These are phyloP conservation scores for Virgularia gustaviana DNA, from an alignment of 92 coral and sea anemone species.

Conservation along the genomic window DNA sequence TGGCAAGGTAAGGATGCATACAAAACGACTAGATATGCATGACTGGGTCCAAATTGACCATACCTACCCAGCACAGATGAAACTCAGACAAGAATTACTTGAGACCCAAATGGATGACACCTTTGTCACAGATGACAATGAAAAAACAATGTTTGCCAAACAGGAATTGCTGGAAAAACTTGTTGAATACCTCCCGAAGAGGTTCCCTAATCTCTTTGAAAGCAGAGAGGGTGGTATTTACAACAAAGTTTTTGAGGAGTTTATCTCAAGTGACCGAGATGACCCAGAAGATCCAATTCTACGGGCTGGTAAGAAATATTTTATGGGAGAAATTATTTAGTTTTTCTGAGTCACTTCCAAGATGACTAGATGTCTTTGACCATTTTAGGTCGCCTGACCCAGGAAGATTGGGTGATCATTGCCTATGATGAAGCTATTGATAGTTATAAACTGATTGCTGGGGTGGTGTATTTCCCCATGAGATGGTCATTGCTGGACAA, in stretches of 20 bases:
- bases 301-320: too few relatives aligned
- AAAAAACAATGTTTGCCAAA: conserved; percentile 45
- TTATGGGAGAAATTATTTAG: too few relatives aligned
- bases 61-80: conserved; percentile 55
- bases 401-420: conserved; percentile 66
- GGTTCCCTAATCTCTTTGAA: conserved; percentile 57
- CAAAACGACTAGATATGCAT: conserved; percentile 46
- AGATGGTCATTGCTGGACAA: conserved; percentile 55
- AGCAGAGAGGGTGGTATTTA: conserved; percentile 55
- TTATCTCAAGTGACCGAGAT: conserved; percentile 51
- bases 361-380: too few relatives aligned
- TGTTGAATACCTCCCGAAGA: conserved; percentile 49
- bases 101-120: conserved; percentile 39
- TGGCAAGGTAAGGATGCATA: conserved; percentile 57
- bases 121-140: conserved; percentile 55
- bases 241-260: conserved; percentile 61
- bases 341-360: too few relatives aligned
- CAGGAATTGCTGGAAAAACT: conserved; percentile 51
- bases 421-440: conserved; percentile 55
- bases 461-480: conserved; percentile 58
- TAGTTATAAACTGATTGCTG: conserved; percentile 59
- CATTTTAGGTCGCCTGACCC: conserved; percentile 55
- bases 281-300: conserved; percentile 56
- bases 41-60: conserved; percentile 60
- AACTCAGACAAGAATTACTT: conserved; percentile 45